Percentiles rank a stretch among this genome's conserved stretches.
Evolutionary conservation across 2,797 vertebrate genomes (phyloP).

Genomic region (Pteropus rufus): DNA sequence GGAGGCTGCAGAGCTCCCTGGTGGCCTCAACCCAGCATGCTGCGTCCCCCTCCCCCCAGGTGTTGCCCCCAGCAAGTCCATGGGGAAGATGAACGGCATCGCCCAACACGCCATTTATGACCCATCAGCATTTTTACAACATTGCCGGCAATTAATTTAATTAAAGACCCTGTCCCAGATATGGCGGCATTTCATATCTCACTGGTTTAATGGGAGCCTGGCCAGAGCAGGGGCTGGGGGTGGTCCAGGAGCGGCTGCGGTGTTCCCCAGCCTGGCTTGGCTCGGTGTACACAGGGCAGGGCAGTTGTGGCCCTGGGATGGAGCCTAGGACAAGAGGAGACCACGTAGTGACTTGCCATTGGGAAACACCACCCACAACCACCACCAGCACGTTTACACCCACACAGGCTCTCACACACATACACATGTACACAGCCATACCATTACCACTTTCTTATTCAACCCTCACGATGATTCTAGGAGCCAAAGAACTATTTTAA

Average conservation of each 20-base stretch:
- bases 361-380: background rate
- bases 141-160: conserved; percentile 96
- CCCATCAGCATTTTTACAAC: conserved; percentile 93
- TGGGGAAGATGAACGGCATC: conserved; percentile 87
- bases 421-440: too few relatives aligned
- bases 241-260: background rate
- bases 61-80: conserved; percentile 83
- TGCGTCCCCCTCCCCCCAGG: conserved; percentile 19
- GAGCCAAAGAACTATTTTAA: background rate
- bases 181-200: conserved; percentile 91
- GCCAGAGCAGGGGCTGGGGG: conserved; percentile 35
- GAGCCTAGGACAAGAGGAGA: background rate
- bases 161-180: conserved; percentile 91
- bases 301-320: accelerated
- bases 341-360: accelerated
- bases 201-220: conserved; percentile 85
- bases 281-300: background rate
- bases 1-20: background rate
- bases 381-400: background rate
- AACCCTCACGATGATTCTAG: background rate
- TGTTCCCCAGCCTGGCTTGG: background rate
- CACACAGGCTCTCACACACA: background rate
- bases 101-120: conserved; percentile 90
- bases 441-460: background rate
- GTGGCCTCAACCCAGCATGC: background rate